Base-by-base conservation (phyloP, 1,140 invertebrate species). In the Bombus impatiens region DNA sequence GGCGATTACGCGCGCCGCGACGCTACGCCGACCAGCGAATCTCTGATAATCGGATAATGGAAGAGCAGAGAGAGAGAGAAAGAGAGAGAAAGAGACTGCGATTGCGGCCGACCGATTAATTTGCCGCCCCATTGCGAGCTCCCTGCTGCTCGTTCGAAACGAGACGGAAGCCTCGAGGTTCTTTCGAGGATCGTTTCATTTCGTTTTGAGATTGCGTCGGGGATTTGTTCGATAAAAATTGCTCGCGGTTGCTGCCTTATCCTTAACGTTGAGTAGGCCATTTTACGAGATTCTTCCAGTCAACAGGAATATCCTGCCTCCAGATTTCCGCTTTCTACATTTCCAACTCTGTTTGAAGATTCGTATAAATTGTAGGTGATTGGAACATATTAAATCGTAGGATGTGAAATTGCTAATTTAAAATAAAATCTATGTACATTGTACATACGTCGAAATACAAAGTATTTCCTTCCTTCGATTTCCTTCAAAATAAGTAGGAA, bases 11-110 rank as follows among this genome's bases (percentile, higher is more conserved):
- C 40, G 28, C 18, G 18, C 47, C 47, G 47, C 47, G 47, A 53
- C 47, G 47, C 47, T 53, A 12, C 62, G n/a, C 42, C 42, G n/a
- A 53, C 28, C 28, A 6, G 76, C 32, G 22, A 84, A 71, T 78
- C 82, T 78, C 82, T 84, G 47, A 84, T 84, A 84, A 84, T 84
- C 77, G 67, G 82, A 79, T 84, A 79, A 84, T 79, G 77, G 67
- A 79, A 79, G 82, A 68, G 35, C n/a, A 67, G n/a, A 5, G 1
- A 3, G n/a, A 67, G 62, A 67, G 13, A 32, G 62, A 67, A 0
- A 35, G 65, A 67, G 32, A 67, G 62, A 67, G 32, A 67, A 5
- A 67, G 82, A 70, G 28, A 71, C 28, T 62, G 28, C 76, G 57
- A 84, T 79, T 84, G 67, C 67, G 76, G 53, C 28, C 53, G 82